These are phyloP conservation scores for Paradisaea rubra DNA, from an alignment of 2,113 vertebrate genomes.

Conservation along the genomic window DNA sequence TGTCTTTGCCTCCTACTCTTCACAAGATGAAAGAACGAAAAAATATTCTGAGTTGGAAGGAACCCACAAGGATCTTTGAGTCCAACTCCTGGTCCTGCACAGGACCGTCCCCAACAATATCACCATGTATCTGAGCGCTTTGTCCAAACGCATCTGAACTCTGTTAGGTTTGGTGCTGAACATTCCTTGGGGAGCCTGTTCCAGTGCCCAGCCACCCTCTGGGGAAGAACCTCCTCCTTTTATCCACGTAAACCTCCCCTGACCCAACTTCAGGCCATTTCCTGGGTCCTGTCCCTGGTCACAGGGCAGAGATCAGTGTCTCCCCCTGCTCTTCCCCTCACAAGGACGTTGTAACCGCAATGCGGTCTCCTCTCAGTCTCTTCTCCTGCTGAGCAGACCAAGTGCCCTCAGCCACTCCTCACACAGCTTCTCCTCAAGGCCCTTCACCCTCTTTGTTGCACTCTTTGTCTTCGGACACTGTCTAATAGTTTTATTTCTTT, in stretches of 20 bases:
- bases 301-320: not conserved
- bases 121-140: accelerated
- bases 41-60: not conserved
- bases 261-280: accelerated
- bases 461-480: not conserved
- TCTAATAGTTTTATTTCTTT: accelerated
- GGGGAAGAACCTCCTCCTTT: not conserved
- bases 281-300: not conserved
- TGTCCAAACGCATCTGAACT: accelerated
- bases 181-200: not conserved
- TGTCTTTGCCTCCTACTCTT: not conserved
- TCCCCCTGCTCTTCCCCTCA: not conserved
- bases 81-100: not conserved
- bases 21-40: not conserved
- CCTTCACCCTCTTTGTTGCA: accelerated
- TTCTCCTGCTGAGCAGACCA: not conserved
- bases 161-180: accelerated
- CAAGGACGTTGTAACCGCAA: accelerated
- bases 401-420: not conserved
- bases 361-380: not conserved
- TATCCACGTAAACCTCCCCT: not conserved
- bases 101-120: accelerated
- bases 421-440: too few relatives aligned
- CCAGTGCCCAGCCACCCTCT: not conserved
- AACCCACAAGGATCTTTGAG: too few relatives aligned